Evolutionary conservation across 2,888 invertebrate species (phyloP), one percentile per base, ranked within the genome.

Genomic region (Vanessa cardui): DNA sequence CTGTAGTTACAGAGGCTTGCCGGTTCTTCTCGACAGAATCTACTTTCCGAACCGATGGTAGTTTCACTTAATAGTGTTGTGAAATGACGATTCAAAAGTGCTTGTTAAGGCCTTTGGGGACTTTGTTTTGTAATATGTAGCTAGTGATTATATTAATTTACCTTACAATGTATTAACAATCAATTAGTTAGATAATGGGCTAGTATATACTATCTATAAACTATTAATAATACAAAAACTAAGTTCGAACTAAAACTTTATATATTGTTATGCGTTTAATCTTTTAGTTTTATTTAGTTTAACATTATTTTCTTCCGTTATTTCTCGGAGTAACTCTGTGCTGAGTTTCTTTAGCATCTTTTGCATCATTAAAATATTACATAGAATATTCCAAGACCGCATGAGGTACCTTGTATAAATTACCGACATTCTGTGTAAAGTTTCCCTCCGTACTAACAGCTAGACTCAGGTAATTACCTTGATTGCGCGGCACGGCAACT

Each of bases 351-450:
- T 69, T 65, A 71, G 65, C 69, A 65, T 72, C 72, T 72, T 71
- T 67, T 64, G 67, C 72, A 69, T 72, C 71, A 71, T 72, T 72
- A 71, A 72, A 72, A 69, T 72, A 72, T 69, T 69, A 71, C 71
- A 72, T 66, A 68, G 64, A 60, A 60, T 69, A 71, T 71, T 54
- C 71, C 69, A 31, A 70, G 71, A 69, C 69, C 69, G 71, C 72
- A 67, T 61, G 67, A 69, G 64, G 61, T 68, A 69, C 67, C 69
- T 72, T 70, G 72, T 73, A 70, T 72, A 72, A 72, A 69, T 73
- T 72, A 72, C 70, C 69, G 63, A 69, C 68, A 69, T 72, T 70
- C 69, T 66, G 59, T 64, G 62, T 69, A 72, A 73, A 73, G 69
- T 72, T 73, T 72, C 59, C 62, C 64, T 71, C 59, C 61, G 66